Percentiles rank a stretch among this genome's conserved stretches.
Evolutionary conservation across 2,888 invertebrate species (phyloP).

Genomic region (Drosophila leonis): DNA sequence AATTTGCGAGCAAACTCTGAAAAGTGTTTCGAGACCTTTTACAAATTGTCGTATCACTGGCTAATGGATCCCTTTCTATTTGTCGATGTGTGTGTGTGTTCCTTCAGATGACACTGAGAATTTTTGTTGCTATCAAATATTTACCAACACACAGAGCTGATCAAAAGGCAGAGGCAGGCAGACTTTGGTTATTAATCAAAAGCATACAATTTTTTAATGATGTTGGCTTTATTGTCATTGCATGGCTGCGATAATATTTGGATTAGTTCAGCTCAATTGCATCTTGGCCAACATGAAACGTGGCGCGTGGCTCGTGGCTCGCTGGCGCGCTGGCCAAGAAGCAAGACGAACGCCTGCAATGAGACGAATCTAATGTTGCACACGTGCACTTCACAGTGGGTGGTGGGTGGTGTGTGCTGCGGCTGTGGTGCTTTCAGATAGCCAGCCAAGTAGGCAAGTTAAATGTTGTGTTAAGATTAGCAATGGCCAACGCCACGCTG

Average conservation of each 20-base stretch:
- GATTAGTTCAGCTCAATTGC: constrained; percentile 84
- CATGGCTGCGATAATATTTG: constrained; percentile 79
- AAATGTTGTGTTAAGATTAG: constrained; percentile 80
- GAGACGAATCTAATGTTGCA: constrained; percentile 80
- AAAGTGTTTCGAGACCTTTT: constrained; percentile 21
- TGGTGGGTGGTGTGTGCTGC: constrained; percentile 17
- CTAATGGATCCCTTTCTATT: constrained; percentile 46
- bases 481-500: constrained; percentile 47
- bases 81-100: constrained; percentile 6
- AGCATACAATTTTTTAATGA: constrained; percentile 75
- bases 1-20: constrained; percentile 69
- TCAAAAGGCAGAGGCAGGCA: constrained; percentile 57
- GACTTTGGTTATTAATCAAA: constrained; percentile 75
- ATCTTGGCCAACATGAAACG: constrained; percentile 56
- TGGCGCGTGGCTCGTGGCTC: constrained; percentile 60
- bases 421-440: constrained; percentile 48
- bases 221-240: constrained; percentile 62
- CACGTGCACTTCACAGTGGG: constrained; percentile 72
- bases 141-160: constrained; percentile 55
- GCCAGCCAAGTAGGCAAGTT: constrained; percentile 57
- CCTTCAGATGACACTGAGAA: constrained; percentile 50
- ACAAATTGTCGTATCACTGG: constrained; percentile 56
- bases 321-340: constrained; percentile 49
- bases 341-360: constrained; percentile 58
- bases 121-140: constrained; percentile 62